These are phyloP conservation scores for Anagyrus pseudococci DNA, from an alignment of 2,888 invertebrate genomes.

Conservation along the genomic window DNA sequence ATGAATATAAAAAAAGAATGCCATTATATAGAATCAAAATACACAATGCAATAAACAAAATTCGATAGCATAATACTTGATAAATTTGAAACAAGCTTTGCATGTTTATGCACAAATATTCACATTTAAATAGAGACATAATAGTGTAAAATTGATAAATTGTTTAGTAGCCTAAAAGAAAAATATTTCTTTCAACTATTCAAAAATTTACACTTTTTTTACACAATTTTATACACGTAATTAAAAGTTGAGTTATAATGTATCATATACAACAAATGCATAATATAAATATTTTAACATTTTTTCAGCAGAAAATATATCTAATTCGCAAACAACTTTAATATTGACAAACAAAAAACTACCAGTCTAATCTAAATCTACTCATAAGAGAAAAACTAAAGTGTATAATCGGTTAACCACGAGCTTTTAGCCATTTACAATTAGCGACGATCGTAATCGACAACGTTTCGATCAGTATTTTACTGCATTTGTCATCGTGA, in stretches of 20 bases:
- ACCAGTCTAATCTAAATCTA: neutral
- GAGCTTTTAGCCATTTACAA: neutral
- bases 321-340: neutral
- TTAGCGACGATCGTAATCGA: too few species aligned
- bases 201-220: neutral
- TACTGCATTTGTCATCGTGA: neutral
- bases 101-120: too few species aligned
- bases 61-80: neutral
- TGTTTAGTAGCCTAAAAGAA: neutral
- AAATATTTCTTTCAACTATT: neutral
- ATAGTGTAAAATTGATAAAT: neutral
- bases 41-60: neutral
- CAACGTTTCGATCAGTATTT: neutral
- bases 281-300: neutral
- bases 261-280: neutral
- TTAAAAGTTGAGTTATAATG: neutral
- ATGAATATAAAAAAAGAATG: too few species aligned
- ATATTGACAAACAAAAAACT: neutral
- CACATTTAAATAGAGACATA: neutral
- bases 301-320: neutral
- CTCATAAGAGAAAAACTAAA: neutral
- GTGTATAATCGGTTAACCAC: neutral
- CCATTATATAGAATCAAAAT: neutral
- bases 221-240: neutral
- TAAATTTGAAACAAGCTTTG: too few species aligned